phyloP scores from a whole-genome alignment of 2,888 invertebrate species.

The Thalpophila matura region DNA sequence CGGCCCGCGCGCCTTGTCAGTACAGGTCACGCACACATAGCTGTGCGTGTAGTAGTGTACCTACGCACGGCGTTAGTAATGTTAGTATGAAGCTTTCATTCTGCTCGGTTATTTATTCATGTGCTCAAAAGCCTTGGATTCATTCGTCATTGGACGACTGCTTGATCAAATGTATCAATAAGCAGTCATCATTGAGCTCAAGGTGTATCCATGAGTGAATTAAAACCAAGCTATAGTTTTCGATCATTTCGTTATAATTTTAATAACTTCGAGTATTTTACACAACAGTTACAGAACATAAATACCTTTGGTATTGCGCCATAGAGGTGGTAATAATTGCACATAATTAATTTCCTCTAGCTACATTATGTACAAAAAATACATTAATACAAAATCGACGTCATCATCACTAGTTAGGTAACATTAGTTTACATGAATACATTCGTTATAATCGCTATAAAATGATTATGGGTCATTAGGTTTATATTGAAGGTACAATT shows the following conservation, averaged over 20 bases:
- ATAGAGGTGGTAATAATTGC: slow-evolving; percentile 86
- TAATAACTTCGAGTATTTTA: slow-evolving; percentile 88
- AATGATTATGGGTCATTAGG: slow-evolving; percentile 59
- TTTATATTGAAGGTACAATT: slow-evolving; percentile 50
- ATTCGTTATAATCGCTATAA: slow-evolving; percentile 62
- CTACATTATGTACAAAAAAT: slow-evolving; percentile 89
- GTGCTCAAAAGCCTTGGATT: too few species aligned
- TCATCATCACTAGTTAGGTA: slow-evolving; percentile 79
- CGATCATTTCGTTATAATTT: slow-evolving; percentile 74
- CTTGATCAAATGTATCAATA: too few species aligned
- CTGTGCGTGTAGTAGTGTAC: too few species aligned
- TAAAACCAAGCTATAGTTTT: slow-evolving; percentile 47
- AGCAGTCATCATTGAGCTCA: too few species aligned
- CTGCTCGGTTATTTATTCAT: too few species aligned
- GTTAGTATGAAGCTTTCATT: too few species aligned
- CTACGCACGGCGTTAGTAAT: too few species aligned
- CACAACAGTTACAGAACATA: slow-evolving; percentile 88
- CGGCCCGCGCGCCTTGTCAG: too few species aligned
- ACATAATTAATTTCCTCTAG: slow-evolving; percentile 86
- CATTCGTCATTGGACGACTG: too few species aligned
- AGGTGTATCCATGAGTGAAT: too few species aligned
- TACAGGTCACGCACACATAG: too few species aligned
- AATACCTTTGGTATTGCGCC: slow-evolving; percentile 89
- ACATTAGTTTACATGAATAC: slow-evolving; percentile 74
- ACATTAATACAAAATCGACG: slow-evolving; percentile 81